Percentiles rank a stretch among this genome's conserved stretches.
Evolutionary conservation across 2,797 vertebrate genomes (phyloP).

Genomic region (Siniperca obscura): DNA sequence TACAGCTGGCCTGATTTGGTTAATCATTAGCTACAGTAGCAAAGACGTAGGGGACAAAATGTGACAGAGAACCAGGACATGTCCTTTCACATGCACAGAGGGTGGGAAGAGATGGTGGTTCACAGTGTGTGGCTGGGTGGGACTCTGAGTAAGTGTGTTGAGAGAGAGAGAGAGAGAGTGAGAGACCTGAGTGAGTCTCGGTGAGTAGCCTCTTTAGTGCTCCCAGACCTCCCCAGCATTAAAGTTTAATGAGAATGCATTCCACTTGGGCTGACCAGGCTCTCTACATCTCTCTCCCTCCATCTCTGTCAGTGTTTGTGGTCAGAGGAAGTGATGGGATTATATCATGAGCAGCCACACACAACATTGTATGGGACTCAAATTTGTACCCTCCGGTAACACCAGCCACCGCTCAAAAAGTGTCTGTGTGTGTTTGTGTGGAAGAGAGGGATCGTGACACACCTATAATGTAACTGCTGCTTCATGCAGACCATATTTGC

Average conservation of each 20-base stretch:
- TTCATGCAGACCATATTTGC: neutral
- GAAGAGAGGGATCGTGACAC: neutral
- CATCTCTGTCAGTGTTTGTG: conserved; percentile 53
- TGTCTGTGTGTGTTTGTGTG: neutral
- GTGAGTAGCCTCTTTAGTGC: conserved; percentile 71
- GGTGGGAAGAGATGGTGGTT: conserved; percentile 19
- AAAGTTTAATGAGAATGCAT: conserved; percentile 80
- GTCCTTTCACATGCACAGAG: conserved; percentile 36
- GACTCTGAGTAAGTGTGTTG: conserved; percentile 35
- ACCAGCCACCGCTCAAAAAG: neutral
- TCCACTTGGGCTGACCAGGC: conserved; percentile 66
- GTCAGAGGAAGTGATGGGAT: conserved; percentile 55
- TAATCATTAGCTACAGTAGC: conserved; percentile 61
- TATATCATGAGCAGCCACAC: conserved; percentile 38
- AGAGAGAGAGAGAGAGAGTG: conserved; percentile 31
- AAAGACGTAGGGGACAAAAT: conserved; percentile 22
- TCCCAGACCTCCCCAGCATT: conserved; percentile 72
- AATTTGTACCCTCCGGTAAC: conserved; percentile 15
- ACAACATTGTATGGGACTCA: neutral
- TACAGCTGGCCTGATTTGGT: conserved; percentile 60
- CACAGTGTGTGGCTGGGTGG: conserved; percentile 23
- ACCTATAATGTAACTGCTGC: neutral
- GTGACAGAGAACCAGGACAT: conserved; percentile 30
- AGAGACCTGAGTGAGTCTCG: conserved; percentile 37
- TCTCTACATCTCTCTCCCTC: conserved; percentile 46